Conservation (phyloP, 2,888 invertebrate genomes). For the Tanaodytes sp. region DNA sequence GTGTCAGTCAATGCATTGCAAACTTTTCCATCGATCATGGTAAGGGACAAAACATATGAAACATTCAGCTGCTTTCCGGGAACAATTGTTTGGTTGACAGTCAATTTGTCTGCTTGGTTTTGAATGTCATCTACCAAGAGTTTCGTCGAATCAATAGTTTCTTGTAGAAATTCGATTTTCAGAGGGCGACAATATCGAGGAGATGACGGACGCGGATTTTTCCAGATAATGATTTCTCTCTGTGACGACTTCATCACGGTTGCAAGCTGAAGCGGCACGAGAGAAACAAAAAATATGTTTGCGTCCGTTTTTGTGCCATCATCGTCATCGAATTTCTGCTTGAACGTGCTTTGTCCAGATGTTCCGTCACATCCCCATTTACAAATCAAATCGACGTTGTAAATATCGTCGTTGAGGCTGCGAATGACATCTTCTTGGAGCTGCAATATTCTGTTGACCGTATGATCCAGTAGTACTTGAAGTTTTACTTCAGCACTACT, state of each 20-base stretch:
- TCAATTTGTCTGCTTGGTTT: neutral
- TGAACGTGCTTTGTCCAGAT: too few relatives aligned
- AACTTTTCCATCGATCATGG: neutral
- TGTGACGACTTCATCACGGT: too few relatives aligned
- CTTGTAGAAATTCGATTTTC: neutral
- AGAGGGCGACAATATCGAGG: neutral
- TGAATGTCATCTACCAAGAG: neutral
- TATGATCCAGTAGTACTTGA: too few relatives aligned
- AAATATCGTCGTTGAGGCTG: too few relatives aligned
- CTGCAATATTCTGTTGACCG: too few relatives aligned
- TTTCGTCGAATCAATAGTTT: neutral
- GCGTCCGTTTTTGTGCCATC: neutral
- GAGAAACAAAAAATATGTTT: too few relatives aligned
- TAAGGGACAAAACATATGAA: neutral
- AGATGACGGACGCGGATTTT: too few relatives aligned
- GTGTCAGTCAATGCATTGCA: neutral
- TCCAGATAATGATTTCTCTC: neutral
- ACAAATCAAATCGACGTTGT: neutral
- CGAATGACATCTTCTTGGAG: too few relatives aligned
- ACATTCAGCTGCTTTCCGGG: neutral
- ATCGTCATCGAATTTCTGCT: neutral
- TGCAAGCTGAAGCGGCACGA: too few relatives aligned
- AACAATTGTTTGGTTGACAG: neutral
- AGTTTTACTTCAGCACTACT: too few relatives aligned
- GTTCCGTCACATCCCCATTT: conserved; percentile 6